Conservation (phyloP, 2,113 vertebrate genomes). For the Notarius quadriscutis region DNA sequence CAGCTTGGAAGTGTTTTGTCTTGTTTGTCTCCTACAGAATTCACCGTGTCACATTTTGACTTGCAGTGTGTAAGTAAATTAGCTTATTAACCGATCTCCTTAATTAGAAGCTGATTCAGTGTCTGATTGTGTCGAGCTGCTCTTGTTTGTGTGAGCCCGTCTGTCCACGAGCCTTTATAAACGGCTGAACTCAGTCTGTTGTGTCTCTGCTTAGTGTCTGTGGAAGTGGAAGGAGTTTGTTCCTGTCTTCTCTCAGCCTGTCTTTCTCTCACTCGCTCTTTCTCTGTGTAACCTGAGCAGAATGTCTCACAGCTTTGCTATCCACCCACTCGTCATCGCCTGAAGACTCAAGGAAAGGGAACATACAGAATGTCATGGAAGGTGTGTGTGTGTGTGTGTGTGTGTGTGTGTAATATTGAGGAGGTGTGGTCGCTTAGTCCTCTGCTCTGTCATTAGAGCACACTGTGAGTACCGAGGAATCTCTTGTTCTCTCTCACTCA, state of each 20-base stretch:
- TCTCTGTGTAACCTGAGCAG: conserved; percentile 42
- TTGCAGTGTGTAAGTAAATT: not conserved
- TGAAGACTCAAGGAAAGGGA: not conserved
- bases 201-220: not conserved
- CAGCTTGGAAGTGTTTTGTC: not conserved
- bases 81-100: not conserved
- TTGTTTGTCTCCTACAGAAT: not conserved
- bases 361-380: not conserved
- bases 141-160: not conserved
- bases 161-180: not conserved
- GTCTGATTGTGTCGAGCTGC: not conserved
- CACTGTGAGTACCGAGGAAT: conserved; percentile 17
- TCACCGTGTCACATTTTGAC: not conserved
- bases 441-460: conserved; percentile 45
- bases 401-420: conserved; percentile 42
- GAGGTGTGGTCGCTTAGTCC: conserved; percentile 43
- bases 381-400: conserved; percentile 3
- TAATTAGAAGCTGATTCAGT: not conserved
- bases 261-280: not conserved
- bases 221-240: not conserved
- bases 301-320: conserved; percentile 39
- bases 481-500: not conserved
- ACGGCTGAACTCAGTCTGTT: not conserved
- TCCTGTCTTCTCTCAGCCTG: not conserved
- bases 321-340: conserved; percentile 49